Conservation (phyloP, 2,888 invertebrate genomes). For the Bedellia somnulentella region DNA sequence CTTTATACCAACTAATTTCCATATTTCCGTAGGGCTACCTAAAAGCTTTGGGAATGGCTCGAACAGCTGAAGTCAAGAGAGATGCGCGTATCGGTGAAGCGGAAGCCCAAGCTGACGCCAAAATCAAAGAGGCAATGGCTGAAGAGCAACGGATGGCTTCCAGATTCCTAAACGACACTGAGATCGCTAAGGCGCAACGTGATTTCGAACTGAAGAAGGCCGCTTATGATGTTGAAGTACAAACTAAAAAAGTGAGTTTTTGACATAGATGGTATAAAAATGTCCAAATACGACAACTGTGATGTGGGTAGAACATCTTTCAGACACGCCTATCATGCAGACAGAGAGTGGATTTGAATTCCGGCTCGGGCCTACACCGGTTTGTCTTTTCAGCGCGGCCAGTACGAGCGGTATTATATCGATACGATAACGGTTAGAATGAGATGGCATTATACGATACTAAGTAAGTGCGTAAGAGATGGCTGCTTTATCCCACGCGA, state of each 20-base stretch:
- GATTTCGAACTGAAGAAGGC: slow-evolving; percentile 98
- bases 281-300: background rate
- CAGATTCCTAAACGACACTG: slow-evolving; percentile 91
- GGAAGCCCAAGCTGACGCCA: slow-evolving; percentile 89
- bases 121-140: slow-evolving; percentile 92
- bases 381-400: too few relatives aligned
- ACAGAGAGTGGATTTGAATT: too few relatives aligned
- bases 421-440: too few relatives aligned
- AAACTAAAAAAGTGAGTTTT: slow-evolving; percentile 75
- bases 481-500: too few relatives aligned
- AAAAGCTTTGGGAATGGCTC: slow-evolving; percentile 91
- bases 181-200: slow-evolving; percentile 94
- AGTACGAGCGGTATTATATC: too few relatives aligned
- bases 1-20: background rate
- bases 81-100: slow-evolving; percentile 98
- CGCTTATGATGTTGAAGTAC: slow-evolving; percentile 95
- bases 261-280: background rate
- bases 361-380: too few relatives aligned
- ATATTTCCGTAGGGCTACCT: slow-evolving; percentile 73
- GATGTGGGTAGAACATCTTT: too few relatives aligned
- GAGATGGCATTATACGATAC: too few relatives aligned
- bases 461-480: too few relatives aligned
- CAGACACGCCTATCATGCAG: too few relatives aligned
- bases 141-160: slow-evolving; percentile 96
- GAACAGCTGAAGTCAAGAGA: slow-evolving; percentile 92